Conservation (phyloP, 2,113 vertebrate species). For the Entelurus aequoreus region DNA sequence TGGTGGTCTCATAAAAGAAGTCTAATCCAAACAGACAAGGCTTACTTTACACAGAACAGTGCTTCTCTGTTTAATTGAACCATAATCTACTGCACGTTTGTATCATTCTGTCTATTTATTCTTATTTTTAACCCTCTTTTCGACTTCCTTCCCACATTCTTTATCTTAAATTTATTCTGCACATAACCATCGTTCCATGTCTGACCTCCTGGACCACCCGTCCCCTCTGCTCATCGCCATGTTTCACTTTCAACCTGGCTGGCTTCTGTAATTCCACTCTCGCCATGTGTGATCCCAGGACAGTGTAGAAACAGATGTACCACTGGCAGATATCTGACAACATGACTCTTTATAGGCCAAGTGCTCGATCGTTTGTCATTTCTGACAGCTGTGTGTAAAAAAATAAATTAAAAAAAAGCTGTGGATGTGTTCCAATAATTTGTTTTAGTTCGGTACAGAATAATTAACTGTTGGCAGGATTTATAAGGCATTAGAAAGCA, state of each 20-base stretch:
- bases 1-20: slow-evolving; percentile 9
- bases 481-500: too few relatives aligned
- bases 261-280: slow-evolving; percentile 46
- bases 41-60: slow-evolving; percentile 16
- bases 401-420: not conserved
- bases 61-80: slow-evolving; percentile 27
- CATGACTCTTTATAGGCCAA: slow-evolving; percentile 41
- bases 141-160: not conserved
- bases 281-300: slow-evolving; percentile 33
- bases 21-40: slow-evolving; percentile 19
- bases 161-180: not conserved
- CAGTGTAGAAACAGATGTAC: slow-evolving; percentile 52
- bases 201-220: not conserved
- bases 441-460: too few relatives aligned
- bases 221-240: slow-evolving; percentile 14
- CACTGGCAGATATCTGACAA: slow-evolving; percentile 47
- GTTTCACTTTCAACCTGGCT: slow-evolving; percentile 46
- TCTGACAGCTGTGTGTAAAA: slow-evolving; percentile 25
- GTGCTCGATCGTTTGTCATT: slow-evolving; percentile 43
- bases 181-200: not conserved
- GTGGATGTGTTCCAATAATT: slow-evolving; percentile 9
- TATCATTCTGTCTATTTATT: not conserved
- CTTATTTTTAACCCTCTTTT: not conserved
- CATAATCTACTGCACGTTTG: slow-evolving; percentile 17
- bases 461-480: too few relatives aligned